Base-by-base conservation (phyloP, 2,113 vertebrate genomes). In the Oreotrochilus melanogaster region DNA sequence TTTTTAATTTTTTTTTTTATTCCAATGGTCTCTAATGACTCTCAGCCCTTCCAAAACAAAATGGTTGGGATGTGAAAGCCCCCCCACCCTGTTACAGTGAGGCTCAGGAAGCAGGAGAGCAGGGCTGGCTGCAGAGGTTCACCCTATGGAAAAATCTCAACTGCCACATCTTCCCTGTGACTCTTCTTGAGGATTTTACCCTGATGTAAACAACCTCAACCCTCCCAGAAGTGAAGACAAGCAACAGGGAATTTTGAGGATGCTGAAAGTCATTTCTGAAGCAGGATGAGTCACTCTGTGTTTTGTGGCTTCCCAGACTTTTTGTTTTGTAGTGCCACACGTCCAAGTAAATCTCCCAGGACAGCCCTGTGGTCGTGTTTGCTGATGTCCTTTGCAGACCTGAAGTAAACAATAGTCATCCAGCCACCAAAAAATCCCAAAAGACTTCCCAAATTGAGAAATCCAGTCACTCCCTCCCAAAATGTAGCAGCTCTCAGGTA, bases 221-320 rank as follows among this genome's bases (percentile, higher is more conserved):
- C 66, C 35, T 62, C 66, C 31, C 18, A 92, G 65, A 60, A 92
- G 43, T 39, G 47, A 71, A 70, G 50, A 65, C 58, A 58, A 74
- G 48, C 50, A 51, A 12, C 1, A 45, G 22, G 3, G 70, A 71
- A 84, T 57, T 82, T n/a, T 8, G 25, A 79, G 80, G 54, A 76
- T 42, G 74, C 33, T 82, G 42, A 50, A 73, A 78, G 84, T 72
- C 8, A 11, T 69, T 91, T 54, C 14, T 54, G 78, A 81, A 85
- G 78, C 37, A 17, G 27, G 43, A 85, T 95, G 93, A 92, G 66
- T 91, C 91, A 93, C 54, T 73, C 19, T 82, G 84, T 78, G 65
- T 4, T 87, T 82, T 89, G 94, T 62, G 83, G 33, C 70, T 79
- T 61, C 65, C 39, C 53, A 78, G 61, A 28, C 6, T 72, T 39